Percentiles rank a stretch among this genome's conserved stretches.
These are phyloP conservation scores for Tichodroma muraria DNA, from an alignment of 2,113 vertebrate species.

Conservation along the genomic window DNA sequence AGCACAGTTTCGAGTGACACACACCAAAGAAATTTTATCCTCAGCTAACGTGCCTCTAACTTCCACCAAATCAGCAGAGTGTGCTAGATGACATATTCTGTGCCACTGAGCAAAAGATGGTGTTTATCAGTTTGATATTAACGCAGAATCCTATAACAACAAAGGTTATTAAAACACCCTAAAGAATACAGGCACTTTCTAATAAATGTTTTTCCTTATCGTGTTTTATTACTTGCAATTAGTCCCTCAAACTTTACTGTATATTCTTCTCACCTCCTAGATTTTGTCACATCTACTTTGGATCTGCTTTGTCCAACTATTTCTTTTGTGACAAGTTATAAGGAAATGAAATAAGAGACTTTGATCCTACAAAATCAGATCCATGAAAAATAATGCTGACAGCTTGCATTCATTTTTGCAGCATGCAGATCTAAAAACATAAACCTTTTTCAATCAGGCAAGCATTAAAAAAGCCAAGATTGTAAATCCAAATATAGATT, in stretches of 20 bases:
- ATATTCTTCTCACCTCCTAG: neutral
- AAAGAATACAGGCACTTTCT: neutral
- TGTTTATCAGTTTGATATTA: neutral
- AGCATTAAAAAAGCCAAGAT: neutral
- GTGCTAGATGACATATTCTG: neutral
- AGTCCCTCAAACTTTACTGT: neutral
- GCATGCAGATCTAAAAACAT: neutral
- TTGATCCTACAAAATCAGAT: neutral
- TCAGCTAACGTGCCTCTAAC: neutral
- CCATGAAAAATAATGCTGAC: neutral
- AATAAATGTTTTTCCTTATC: neutral
- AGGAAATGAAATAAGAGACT: neutral
- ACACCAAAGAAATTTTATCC: neutral
- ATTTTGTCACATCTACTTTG: neutral
- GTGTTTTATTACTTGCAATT: neutral
- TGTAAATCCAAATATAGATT: neutral
- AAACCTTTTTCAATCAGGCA: neutral
- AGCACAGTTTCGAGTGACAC: neutral
- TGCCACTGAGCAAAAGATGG: neutral
- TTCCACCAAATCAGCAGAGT: neutral
- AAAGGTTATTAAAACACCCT: neutral
- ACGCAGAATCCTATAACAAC: neutral
- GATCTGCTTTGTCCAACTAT: neutral
- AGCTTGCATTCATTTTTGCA: neutral
- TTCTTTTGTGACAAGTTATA: slow-evolving; percentile 18